Evolutionary conservation across 2,888 invertebrate genomes (phyloP), one percentile per base, ranked within the genome.

Genomic region (Hemicrepidius hirtus): DNA sequence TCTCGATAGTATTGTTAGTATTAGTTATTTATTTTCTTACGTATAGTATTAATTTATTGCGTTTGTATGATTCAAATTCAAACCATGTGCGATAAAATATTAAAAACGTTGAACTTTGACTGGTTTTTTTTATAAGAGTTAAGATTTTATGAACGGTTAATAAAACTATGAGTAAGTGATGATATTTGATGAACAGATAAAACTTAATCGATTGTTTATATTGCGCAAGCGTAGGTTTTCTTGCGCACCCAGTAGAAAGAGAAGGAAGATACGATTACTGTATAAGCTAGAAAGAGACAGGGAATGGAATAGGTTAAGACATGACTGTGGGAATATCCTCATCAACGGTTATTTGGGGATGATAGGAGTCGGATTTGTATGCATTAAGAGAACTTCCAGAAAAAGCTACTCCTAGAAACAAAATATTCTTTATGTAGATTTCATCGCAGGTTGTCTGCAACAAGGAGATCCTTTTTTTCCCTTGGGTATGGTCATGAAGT

Each of bases 11-110:
- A 62, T 68, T 62, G 35, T 60, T 24, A 24, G 24, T 24, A 12
- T 59, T 59, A 67, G 35, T 67, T 67, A 46, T 67, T 67, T 66
- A 66, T 24, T 53, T 44, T 57, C 44, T 16, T 12, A 49, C 53
- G 35, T 55, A 13, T 24, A 35, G 32, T 57, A 37, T 53, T 50
- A 35, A 37, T 57, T 57, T 37, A 37, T 57, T 57, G 18, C 28
- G 16, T 57, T 57, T 57, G 28, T n/a, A 28, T 24, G 24, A 16
- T 12, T 24, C 6, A 21, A 24, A 28, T n/a, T n/a, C n/a, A n/a
- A n/a, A n/a, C n/a, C 53, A 10, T 7, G 7, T 10, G n/a, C 28
- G 28, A 28, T 53, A 37, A 35, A 35, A n/a, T 37, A 37, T 55
- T 35, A 35, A 57, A 50, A 1, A 49, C 9, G 28, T 53, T 53